Evolutionary conservation across 92 coral and sea anemone genomes (phyloP).

Genomic region (Paramuricea clavata): DNA sequence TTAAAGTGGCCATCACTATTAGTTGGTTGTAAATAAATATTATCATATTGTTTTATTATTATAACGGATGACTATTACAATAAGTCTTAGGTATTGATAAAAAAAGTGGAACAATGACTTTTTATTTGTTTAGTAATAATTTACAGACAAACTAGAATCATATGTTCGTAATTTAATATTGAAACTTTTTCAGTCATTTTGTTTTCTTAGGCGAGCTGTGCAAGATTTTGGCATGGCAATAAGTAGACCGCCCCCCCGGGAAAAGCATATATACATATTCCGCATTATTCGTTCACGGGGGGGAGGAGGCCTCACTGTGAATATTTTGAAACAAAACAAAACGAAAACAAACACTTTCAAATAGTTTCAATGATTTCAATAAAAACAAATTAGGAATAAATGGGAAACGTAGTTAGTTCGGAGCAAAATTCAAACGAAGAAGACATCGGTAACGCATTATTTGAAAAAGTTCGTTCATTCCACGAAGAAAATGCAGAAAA

Average conservation of each 20-base stretch:
- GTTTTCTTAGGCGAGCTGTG: no score
- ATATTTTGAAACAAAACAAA: background rate
- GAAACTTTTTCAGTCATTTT: no score
- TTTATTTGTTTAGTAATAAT: no score
- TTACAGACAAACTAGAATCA: no score
- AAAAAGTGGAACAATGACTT: no score
- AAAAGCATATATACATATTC: background rate
- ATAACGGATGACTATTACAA: no score
- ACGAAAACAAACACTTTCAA: background rate
- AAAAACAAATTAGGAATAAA: background rate
- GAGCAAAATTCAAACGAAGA: slow-evolving; percentile 30
- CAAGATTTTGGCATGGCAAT: no score
- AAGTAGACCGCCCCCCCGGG: background rate
- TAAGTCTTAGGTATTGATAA: no score
- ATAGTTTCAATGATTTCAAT: background rate
- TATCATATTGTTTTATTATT: no score
- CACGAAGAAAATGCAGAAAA: slow-evolving; percentile 71
- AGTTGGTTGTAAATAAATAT: no score
- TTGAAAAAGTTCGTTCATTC: slow-evolving; percentile 65
- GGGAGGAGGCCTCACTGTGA: background rate
- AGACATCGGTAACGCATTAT: slow-evolving; percentile 58
- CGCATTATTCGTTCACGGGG: background rate
- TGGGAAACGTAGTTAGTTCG: slow-evolving; percentile 36
- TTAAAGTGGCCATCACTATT: no score
- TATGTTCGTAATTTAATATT: no score